phyloP scores from a whole-genome alignment of 2,113 vertebrate genomes.

The Odobenus rosmarus region DNA sequence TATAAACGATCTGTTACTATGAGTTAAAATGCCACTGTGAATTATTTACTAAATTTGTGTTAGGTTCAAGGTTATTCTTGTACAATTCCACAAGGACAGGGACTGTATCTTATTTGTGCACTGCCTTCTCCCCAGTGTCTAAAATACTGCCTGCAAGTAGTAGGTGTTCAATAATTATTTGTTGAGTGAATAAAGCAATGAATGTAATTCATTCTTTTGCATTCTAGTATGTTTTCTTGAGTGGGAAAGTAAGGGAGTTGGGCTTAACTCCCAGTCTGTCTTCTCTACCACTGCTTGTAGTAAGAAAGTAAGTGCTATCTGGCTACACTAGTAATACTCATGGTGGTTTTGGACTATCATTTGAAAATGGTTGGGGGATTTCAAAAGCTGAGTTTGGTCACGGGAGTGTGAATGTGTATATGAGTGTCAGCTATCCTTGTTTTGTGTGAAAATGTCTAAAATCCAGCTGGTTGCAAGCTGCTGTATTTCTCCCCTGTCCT shows the following conservation, averaged over 20 bases:
- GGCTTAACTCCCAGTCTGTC: not conserved
- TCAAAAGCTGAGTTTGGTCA: not conserved
- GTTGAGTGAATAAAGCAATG: not conserved
- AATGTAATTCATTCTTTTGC: slow-evolving; percentile 11
- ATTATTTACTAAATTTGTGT: slow-evolving; percentile 24
- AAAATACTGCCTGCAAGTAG: not conserved
- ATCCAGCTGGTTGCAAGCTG: not conserved
- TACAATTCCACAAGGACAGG: not conserved
- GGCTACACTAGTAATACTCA: not conserved
- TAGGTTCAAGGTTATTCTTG: not conserved
- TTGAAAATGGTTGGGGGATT: slow-evolving; percentile 8
- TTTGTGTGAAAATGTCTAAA: not conserved
- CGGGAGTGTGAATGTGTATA: not conserved
- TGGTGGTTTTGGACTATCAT: slow-evolving; percentile 4
- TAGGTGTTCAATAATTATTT: not conserved
- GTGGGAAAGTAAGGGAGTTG: not conserved
- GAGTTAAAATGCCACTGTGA: slow-evolving; percentile 29
- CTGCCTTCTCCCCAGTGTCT: not conserved
- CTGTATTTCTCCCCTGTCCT: not conserved
- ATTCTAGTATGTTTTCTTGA: slow-evolving; percentile 3
- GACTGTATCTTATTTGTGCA: not conserved
- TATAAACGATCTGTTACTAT: not conserved
- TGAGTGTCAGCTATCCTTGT: not conserved
- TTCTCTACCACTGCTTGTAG: not conserved
- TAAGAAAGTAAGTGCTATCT: not conserved